These are phyloP conservation scores for Rallus crepitans DNA, from an alignment of 2,797 vertebrate genomes.

Conservation along the genomic window DNA sequence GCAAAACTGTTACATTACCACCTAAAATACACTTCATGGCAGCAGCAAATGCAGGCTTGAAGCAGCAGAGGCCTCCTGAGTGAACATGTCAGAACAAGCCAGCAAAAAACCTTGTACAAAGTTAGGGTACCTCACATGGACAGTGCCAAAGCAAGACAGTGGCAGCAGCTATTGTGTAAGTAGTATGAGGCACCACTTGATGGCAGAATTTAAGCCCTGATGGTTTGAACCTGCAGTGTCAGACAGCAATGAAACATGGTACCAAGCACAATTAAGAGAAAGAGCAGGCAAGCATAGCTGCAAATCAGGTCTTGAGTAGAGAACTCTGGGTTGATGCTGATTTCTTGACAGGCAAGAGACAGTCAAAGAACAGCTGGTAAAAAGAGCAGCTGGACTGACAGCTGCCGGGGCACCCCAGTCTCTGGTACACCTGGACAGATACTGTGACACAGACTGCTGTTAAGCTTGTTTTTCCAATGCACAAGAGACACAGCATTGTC, in stretches of 20 bases:
- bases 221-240: neutral
- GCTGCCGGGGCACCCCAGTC: neutral
- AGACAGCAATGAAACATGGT: neutral
- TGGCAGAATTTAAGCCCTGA: neutral
- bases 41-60: neutral
- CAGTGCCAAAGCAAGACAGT: neutral
- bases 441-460: neutral
- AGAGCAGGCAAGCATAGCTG: neutral
- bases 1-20: neutral
- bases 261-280: neutral
- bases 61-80: slow-evolving; percentile 1
- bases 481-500: neutral
- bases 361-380: neutral
- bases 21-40: neutral
- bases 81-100: neutral
- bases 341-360: neutral
- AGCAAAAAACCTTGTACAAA: neutral
- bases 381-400: neutral
- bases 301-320: neutral
- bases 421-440: neutral
- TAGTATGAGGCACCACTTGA: neutral
- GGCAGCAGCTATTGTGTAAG: neutral
- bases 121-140: accelerated
- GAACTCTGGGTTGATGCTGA: neutral
- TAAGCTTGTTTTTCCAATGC: neutral